Conservation (phyloP, 2,888 invertebrate genomes). For the Sussaba pulchella region DNA sequence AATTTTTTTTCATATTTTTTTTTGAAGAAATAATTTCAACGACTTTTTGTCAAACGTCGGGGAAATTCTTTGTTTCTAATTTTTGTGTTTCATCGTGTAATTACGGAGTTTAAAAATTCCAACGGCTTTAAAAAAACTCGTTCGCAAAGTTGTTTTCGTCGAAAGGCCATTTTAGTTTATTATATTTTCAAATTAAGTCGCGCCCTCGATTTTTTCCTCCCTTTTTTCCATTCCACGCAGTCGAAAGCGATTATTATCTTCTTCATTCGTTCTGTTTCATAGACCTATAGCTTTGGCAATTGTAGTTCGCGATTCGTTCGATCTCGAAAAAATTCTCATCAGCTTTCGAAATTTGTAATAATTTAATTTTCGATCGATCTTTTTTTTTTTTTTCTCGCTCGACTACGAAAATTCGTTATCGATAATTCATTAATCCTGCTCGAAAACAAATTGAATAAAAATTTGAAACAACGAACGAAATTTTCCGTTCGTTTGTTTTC, state of each 20-base stretch:
- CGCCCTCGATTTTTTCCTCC: conserved; percentile 20
- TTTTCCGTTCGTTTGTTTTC: not conserved
- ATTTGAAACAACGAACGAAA: not conserved
- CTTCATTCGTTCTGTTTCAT: conserved; percentile 14
- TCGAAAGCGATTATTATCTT: conserved; percentile 28
- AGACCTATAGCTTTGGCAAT: conserved; percentile 71
- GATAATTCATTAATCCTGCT: conserved; percentile 13
- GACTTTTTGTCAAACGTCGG: no score
- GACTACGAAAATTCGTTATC: conserved; percentile 31
- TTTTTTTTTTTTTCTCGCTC: not conserved
- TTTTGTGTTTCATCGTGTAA: no score
- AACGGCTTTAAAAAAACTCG: no score
- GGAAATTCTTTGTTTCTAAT: no score
- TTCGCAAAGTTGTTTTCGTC: no score
- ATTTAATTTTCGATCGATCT: not conserved
- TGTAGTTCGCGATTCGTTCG: conserved; percentile 55
- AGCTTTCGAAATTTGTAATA: not conserved
- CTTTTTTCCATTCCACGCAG: conserved; percentile 15
- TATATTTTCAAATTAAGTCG: conserved; percentile 31
- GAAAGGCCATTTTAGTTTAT: conserved; percentile 62
- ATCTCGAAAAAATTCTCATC: conserved; percentile 5
- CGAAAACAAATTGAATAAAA: conserved; percentile 24
- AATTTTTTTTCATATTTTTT: no score
- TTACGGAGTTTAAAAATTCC: no score
- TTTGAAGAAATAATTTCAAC: no score